Conservation (phyloP, 2,113 vertebrate genomes). For the Haemorhous mexicanus region DNA sequence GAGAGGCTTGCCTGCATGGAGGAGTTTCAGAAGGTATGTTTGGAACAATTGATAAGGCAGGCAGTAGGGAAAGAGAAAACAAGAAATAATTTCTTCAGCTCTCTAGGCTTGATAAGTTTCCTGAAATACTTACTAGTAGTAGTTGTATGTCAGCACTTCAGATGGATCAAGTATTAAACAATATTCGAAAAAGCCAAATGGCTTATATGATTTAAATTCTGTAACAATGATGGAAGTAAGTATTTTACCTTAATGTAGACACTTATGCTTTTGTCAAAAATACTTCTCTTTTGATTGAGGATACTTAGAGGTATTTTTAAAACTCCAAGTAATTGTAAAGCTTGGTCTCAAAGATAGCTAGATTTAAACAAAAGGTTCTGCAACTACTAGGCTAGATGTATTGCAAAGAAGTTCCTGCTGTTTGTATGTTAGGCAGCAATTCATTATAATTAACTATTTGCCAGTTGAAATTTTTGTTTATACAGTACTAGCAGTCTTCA, state of each 20-base stretch:
- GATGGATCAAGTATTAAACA: background rate
- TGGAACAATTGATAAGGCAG: background rate
- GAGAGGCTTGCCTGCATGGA: constrained; percentile 98
- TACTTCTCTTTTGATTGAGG: background rate
- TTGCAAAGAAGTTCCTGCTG: background rate
- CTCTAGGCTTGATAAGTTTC: background rate
- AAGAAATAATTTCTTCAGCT: background rate
- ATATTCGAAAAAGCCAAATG: background rate
- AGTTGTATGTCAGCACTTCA: background rate
- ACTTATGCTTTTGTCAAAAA: background rate
- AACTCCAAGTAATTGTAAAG: background rate
- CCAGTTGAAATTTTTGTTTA: background rate
- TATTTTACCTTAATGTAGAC: background rate
- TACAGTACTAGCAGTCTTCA: background rate
- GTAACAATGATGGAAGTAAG: background rate
- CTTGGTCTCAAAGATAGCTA: background rate
- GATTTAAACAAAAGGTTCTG: background rate
- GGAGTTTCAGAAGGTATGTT: constrained; percentile 90
- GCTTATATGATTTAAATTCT: background rate
- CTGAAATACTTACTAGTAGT: background rate
- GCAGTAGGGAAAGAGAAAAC: background rate
- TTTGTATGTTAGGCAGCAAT: background rate
- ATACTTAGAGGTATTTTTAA: background rate
- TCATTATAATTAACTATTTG: background rate
- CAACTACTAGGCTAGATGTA: background rate